A percentile compares a stretch with the other conserved stretches of the same genome.
phyloP scores from a whole-genome alignment of 2,797 vertebrate genomes.

The Propithecus perrieri region DNA sequence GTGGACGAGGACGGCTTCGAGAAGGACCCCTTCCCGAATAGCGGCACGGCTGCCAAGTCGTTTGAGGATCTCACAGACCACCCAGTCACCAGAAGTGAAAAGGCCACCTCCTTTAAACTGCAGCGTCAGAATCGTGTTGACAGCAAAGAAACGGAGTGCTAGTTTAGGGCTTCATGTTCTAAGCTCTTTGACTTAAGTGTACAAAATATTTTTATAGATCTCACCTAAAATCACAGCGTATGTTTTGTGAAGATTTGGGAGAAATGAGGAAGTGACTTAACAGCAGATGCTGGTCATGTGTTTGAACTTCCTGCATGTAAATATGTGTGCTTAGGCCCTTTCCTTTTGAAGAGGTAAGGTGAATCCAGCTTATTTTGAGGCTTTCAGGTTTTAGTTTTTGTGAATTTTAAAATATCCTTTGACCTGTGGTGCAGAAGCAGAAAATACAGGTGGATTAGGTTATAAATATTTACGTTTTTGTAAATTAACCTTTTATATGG shows the following conservation, averaged over 20 bases:
- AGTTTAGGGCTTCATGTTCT: conserved; percentile 11
- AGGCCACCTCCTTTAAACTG: conserved; percentile 89
- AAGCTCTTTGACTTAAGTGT: background rate
- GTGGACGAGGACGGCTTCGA: conserved; percentile 89
- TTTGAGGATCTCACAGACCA: conserved; percentile 96
- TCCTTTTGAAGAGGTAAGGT: conserved; percentile 36
- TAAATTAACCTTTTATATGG: conserved; percentile 77
- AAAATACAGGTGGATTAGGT: conserved; percentile 73
- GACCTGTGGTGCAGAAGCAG: conserved; percentile 81
- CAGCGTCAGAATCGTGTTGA: conserved; percentile 94
- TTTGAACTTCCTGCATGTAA: conserved; percentile 77
- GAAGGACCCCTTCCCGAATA: conserved; percentile 92
- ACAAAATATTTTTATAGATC: conserved; percentile 24
- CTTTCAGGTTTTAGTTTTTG: conserved; percentile 79
- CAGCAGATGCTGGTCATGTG: conserved; percentile 83
- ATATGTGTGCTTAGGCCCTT: background rate
- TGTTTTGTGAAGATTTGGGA: conserved; percentile 72
- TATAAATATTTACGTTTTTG: conserved; percentile 79
- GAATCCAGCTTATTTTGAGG: conserved; percentile 77
- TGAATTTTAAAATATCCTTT: conserved; percentile 79
- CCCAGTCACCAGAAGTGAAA: conserved; percentile 87
- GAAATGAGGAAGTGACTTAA: conserved; percentile 78
- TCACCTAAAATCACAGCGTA: conserved; percentile 75
- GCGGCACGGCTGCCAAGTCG: conserved; percentile 90
- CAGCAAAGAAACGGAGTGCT: conserved; percentile 97